phyloP scores from a whole-genome alignment of 2,888 invertebrate species.

The Hydroisotoma schaefferi region DNA sequence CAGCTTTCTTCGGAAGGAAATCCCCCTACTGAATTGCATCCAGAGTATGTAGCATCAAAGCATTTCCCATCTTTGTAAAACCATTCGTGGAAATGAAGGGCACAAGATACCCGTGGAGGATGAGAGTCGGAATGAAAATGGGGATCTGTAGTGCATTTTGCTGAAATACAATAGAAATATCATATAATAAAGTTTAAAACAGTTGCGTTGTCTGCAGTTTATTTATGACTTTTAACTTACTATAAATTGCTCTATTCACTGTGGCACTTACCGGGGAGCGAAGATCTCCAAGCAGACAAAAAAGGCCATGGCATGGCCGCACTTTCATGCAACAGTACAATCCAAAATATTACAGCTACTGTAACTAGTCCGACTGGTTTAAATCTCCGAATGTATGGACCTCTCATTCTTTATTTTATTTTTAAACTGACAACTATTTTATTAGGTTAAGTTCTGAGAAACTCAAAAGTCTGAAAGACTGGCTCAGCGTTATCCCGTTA shows the following conservation, averaged over 20 bases:
- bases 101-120: not conserved
- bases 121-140: too few relatives aligned
- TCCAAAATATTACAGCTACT: too few relatives aligned
- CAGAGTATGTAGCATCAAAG: not conserved
- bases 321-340: too few relatives aligned
- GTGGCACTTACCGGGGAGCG: not conserved
- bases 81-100: not conserved
- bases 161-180: not conserved
- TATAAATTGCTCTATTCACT: not conserved
- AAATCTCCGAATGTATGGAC: too few relatives aligned
- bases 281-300: constrained; percentile 1
- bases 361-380: too few relatives aligned
- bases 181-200: not conserved
- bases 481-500: too few relatives aligned
- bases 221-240: not conserved
- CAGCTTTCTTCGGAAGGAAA: not conserved
- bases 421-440: too few relatives aligned
- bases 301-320: not conserved
- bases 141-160: not conserved
- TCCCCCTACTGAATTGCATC: not conserved
- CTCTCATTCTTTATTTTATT: too few relatives aligned
- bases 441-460: too few relatives aligned
- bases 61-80: not conserved
- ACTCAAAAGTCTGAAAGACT: too few relatives aligned
- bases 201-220: too few relatives aligned